A percentile compares a stretch with the other conserved stretches of the same genome.
Evolutionary conservation across 2,888 invertebrate species (phyloP).

Genomic region (Cataglyphis cursor): DNA sequence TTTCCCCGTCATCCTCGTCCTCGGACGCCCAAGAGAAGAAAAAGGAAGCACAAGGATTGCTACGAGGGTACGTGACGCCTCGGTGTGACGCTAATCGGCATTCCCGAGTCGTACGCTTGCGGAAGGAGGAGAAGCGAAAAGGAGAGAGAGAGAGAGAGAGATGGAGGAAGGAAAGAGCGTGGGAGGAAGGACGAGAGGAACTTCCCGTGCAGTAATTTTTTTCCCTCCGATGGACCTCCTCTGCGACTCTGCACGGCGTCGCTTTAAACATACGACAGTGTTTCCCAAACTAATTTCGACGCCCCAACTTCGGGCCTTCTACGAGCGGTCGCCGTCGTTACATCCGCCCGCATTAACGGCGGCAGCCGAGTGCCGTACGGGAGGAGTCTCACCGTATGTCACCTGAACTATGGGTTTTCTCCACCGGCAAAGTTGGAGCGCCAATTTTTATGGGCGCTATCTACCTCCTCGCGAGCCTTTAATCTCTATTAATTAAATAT

Average conservation of each 20-base stretch:
- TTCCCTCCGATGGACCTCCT: slow-evolving; percentile 52
- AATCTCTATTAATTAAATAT: slow-evolving; percentile 38
- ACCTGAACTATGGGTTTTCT: slow-evolving; percentile 31
- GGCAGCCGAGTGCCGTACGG: slow-evolving; percentile 5
- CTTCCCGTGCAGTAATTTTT: slow-evolving; percentile 55
- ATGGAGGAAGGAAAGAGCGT: not conserved
- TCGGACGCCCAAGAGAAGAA: slow-evolving; percentile 8
- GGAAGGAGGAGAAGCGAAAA: slow-evolving; percentile 1
- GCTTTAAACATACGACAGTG: slow-evolving; percentile 51
- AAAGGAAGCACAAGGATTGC: slow-evolving; percentile 51
- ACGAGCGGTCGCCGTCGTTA: slow-evolving; percentile 16
- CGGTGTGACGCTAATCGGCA: slow-evolving; percentile 58
- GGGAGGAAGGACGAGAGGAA: slow-evolving; percentile 25
- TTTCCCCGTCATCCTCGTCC: slow-evolving; percentile 3
- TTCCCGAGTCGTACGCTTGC: slow-evolving; percentile 39
- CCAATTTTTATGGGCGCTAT: slow-evolving; percentile 34
- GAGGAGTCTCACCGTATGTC: slow-evolving; percentile 19
- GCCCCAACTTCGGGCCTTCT: slow-evolving; percentile 32
- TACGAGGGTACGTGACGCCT: slow-evolving; percentile 55
- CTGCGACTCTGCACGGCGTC: slow-evolving; percentile 29
- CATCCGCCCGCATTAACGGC: slow-evolving; percentile 33
- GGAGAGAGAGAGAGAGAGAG: not conserved
- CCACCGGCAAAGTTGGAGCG: not conserved
- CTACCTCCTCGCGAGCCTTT: slow-evolving; percentile 2
- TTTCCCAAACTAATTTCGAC: slow-evolving; percentile 56